These are phyloP conservation scores for Forbesichthys papilliferus DNA, from an alignment of 2,113 vertebrate genomes.

Conservation along the genomic window DNA sequence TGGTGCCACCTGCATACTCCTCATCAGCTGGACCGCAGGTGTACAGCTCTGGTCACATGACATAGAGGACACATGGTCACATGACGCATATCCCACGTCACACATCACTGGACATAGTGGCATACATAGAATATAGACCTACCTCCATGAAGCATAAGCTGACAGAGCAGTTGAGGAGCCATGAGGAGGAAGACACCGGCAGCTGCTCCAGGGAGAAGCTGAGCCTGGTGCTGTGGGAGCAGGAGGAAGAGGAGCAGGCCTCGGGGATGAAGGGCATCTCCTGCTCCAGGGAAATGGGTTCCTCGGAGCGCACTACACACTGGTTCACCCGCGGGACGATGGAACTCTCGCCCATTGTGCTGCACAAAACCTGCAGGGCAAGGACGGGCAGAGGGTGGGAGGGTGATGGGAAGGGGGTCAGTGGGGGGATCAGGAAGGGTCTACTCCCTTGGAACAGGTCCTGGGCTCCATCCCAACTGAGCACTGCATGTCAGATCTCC, in stretches of 20 bases:
- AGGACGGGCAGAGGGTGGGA: not conserved
- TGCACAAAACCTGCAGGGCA: conserved; percentile 54
- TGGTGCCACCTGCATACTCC: conserved; percentile 63
- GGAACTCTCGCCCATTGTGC: conserved; percentile 20
- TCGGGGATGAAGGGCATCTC: conserved; percentile 58
- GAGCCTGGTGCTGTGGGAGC: conserved; percentile 65
- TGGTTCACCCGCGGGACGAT: conserved; percentile 51
- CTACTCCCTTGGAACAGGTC: no score
- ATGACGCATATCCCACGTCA: no score
- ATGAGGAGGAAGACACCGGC: conserved; percentile 62
- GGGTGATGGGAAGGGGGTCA: not conserved
- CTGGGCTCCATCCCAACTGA: no score
- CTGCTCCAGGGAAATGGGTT: conserved; percentile 19
- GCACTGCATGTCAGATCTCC: no score
- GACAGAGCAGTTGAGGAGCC: conserved; percentile 72
- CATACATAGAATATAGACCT: no score
- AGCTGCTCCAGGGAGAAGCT: conserved; percentile 72
- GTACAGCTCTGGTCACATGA: conserved; percentile 53
- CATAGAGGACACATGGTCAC: no score
- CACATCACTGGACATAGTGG: no score
- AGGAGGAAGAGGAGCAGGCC: conserved; percentile 47
- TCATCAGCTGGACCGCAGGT: conserved; percentile 60
- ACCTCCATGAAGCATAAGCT: conserved; percentile 7
- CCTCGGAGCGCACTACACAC: conserved; percentile 56
- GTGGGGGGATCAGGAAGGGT: not conserved